Evolutionary conservation across 2,888 invertebrate species (phyloP).

Genomic region (Neoitamus cyanurus): DNA sequence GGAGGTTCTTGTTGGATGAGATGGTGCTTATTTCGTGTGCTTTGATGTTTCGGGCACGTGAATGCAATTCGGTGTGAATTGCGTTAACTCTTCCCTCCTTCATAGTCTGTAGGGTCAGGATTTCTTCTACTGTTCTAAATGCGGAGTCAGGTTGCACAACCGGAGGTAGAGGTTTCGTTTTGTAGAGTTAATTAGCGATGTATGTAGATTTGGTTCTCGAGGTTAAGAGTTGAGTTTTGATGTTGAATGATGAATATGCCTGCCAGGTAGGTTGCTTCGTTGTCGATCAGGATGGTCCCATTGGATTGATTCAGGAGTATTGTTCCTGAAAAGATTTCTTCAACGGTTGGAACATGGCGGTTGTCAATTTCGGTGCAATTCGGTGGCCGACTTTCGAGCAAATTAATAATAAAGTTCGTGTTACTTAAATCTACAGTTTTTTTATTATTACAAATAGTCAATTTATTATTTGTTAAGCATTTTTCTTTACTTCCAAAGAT

Average conservation of each 20-base stretch:
- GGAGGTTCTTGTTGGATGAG: too few relatives aligned
- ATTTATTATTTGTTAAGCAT: not conserved
- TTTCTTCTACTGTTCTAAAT: not conserved
- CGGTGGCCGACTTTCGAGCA: not conserved
- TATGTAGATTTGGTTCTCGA: not conserved
- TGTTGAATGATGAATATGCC: not conserved
- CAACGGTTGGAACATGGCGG: not conserved
- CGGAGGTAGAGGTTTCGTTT: not conserved
- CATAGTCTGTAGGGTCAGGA: not conserved
- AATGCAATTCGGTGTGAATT: not conserved
- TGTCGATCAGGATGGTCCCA: not conserved
- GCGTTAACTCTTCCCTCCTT: conserved; percentile 1
- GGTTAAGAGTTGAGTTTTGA: not conserved
- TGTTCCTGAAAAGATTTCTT: not conserved
- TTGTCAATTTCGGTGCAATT: conserved; percentile 8
- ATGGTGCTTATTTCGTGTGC: too few relatives aligned
- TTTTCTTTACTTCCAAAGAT: conserved; percentile 1
- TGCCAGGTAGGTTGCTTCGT: not conserved
- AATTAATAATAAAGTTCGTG: not conserved
- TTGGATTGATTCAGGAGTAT: not conserved
- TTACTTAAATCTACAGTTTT: conserved; percentile 5
- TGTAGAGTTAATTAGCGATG: not conserved
- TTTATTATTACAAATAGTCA: conserved; percentile 14
- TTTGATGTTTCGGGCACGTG: too few relatives aligned
- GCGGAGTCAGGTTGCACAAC: not conserved